Evolutionary conservation across 2,113 vertebrate genomes (phyloP).

Genomic region (Percopsis transmontana): DNA sequence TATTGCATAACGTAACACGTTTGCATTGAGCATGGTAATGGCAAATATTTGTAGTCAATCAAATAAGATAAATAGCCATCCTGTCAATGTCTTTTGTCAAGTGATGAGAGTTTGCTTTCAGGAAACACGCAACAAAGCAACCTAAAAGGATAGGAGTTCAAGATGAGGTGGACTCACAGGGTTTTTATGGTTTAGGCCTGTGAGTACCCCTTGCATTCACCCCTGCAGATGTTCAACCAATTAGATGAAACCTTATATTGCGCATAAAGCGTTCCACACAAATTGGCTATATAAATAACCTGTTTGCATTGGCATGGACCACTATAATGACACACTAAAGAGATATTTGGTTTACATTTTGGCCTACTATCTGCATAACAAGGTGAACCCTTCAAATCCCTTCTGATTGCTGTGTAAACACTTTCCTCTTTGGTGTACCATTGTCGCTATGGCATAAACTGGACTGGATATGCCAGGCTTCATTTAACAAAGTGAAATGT

Average conservation of each 20-base stretch:
- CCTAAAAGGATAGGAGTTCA: neutral
- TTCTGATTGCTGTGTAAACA: slow-evolving; percentile 65
- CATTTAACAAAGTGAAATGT: slow-evolving; percentile 62
- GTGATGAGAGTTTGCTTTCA: slow-evolving; percentile 8
- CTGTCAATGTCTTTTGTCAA: slow-evolving; percentile 4
- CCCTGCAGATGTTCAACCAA: slow-evolving; percentile 23
- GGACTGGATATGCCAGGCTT: slow-evolving; percentile 45
- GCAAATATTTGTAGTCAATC: neutral
- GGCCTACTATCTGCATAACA: slow-evolving; percentile 35
- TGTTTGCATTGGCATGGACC: slow-evolving; percentile 21
- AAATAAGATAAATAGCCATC: neutral
- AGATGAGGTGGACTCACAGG: neutral
- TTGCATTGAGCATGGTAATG: neutral
- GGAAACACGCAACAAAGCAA: slow-evolving; percentile 10
- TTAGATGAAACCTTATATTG: slow-evolving; percentile 21
- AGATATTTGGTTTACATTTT: slow-evolving; percentile 46
- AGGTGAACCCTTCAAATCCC: slow-evolving; percentile 52
- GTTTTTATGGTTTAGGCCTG: neutral
- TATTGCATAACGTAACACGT: slow-evolving; percentile 7
- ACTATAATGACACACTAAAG: slow-evolving; percentile 43
- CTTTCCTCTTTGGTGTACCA: slow-evolving; percentile 38
- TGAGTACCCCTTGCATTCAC: slow-evolving; percentile 9
- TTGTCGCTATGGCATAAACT: slow-evolving; percentile 61
- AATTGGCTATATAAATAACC: slow-evolving; percentile 46
- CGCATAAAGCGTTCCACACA: slow-evolving; percentile 22